These are phyloP conservation scores for Watsonalla binaria DNA, from an alignment of 2,888 invertebrate species.

Conservation along the genomic window DNA sequence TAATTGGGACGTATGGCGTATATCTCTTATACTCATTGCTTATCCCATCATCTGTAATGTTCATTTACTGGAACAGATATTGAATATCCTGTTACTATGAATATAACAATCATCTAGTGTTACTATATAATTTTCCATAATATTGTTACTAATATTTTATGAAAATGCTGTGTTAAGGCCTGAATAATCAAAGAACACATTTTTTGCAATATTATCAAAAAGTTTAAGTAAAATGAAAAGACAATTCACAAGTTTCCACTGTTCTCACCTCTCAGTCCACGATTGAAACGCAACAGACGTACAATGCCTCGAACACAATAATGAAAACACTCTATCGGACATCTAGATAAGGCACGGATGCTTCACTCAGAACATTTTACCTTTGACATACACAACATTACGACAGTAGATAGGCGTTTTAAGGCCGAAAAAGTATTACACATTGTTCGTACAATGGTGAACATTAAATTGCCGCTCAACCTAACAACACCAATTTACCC, in stretches of 20 bases:
- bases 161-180: too few relatives aligned
- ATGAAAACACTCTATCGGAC: slow-evolving; percentile 44
- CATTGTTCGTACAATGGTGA: too few relatives aligned
- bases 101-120: not conserved
- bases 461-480: not conserved
- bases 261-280: slow-evolving; percentile 27
- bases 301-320: slow-evolving; percentile 47
- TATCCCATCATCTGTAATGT: too few relatives aligned
- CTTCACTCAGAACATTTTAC: slow-evolving; percentile 41
- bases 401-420: slow-evolving; percentile 3
- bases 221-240: slow-evolving; percentile 4
- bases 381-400: slow-evolving; percentile 35
- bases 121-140: not conserved
- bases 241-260: slow-evolving; percentile 39
- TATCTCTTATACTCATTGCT: too few relatives aligned
- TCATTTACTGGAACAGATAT: too few relatives aligned
- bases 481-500: not conserved
- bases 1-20: too few relatives aligned
- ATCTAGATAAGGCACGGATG: slow-evolving; percentile 51
- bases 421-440: slow-evolving; percentile 2
- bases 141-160: not conserved
- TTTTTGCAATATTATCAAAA: too few relatives aligned
- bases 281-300: slow-evolving; percentile 43
- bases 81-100: not conserved
- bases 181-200: too few relatives aligned